Conservation (phyloP, 2,888 invertebrate species). For the Autographa gamma region DNA sequence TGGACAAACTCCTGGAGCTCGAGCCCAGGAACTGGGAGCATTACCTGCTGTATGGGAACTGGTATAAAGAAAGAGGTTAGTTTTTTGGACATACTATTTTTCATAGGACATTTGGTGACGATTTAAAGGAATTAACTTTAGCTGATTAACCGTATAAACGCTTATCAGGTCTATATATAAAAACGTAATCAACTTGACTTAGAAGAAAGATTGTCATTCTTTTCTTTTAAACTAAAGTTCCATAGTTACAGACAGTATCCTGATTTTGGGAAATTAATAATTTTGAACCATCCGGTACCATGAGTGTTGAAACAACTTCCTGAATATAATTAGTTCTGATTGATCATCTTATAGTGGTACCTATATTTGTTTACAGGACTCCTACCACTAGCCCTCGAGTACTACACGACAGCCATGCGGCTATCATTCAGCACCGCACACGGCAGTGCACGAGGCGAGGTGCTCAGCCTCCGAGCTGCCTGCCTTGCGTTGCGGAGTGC, state of each 20-base stretch:
- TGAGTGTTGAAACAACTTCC: too few species aligned
- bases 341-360: not conserved
- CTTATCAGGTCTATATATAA: too few species aligned
- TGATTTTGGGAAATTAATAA: too few species aligned
- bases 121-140: not conserved
- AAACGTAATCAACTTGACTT: too few species aligned
- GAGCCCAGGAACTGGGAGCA: conserved; percentile 92
- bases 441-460: conserved; percentile 88
- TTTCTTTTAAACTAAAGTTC: too few species aligned
- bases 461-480: conserved; percentile 89
- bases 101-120: too few species aligned
- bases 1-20: conserved; percentile 90
- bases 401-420: conserved; percentile 77
- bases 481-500: conserved; percentile 89
- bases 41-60: conserved; percentile 92
- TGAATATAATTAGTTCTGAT: too few species aligned
- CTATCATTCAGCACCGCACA: conserved; percentile 69
- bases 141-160: too few species aligned
- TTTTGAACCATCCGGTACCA: too few species aligned
- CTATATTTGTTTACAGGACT: conserved; percentile 69
- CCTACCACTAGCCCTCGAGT: conserved; percentile 73
- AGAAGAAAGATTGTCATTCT: too few species aligned
- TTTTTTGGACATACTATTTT: too few species aligned
- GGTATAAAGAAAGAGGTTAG: conserved; percentile 91
- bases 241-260: too few species aligned